Evolutionary conservation across 2,113 vertebrate genomes (phyloP).

Genomic region (Tragelaphus imberbis): DNA sequence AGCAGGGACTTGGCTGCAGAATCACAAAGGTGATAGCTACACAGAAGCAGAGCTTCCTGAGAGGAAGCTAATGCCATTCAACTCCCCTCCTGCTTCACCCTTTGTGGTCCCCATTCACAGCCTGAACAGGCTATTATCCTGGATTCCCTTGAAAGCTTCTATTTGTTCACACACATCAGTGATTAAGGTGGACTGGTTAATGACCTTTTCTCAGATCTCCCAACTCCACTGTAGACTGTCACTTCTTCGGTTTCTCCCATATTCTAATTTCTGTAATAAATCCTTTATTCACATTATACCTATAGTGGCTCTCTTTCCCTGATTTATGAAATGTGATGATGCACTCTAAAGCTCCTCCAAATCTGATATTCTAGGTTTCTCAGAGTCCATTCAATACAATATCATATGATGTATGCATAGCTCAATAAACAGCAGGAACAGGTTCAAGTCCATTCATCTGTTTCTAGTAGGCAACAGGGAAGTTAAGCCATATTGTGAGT

Average conservation of each 20-base stretch:
- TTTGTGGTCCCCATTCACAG: not conserved
- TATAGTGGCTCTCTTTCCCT: not conserved
- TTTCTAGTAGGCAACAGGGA: conserved; percentile 5
- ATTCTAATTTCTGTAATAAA: not conserved
- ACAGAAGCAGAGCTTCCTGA: not conserved
- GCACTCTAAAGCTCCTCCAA: not conserved
- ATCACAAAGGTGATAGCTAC: not conserved
- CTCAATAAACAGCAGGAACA: not conserved
- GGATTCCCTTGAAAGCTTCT: not conserved
- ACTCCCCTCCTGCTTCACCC: not conserved
- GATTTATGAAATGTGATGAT: not conserved
- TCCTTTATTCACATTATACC: not conserved
- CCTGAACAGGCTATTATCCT: not conserved
- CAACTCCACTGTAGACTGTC: not conserved
- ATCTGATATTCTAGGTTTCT: not conserved
- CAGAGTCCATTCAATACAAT: not conserved
- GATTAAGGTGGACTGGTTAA: not conserved
- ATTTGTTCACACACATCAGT: not conserved
- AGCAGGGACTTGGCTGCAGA: not conserved
- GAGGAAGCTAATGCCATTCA: not conserved
- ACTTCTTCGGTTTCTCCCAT: not conserved
- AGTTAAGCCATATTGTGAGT: not conserved
- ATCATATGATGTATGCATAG: not conserved
- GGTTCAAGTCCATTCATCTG: not conserved
- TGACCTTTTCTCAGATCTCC: not conserved